phyloP scores from a whole-genome alignment of 2,888 invertebrate species.

The Netelia inedita region DNA sequence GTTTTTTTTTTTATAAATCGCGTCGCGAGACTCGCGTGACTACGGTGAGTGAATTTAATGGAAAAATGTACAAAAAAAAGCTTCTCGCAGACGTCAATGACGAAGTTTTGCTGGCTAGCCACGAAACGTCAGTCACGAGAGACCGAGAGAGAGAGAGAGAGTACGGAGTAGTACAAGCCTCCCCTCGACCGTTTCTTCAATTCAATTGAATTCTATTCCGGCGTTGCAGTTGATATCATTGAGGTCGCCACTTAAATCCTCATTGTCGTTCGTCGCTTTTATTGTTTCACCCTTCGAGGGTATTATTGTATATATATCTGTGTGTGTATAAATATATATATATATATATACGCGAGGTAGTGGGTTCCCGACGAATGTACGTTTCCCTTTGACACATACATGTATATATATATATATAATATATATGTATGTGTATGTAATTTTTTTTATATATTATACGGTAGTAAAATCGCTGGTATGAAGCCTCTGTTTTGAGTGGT shows the following conservation, averaged over 20 bases:
- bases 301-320: slow-evolving; percentile 17
- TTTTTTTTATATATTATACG: not conserved
- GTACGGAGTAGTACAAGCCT: slow-evolving; percentile 66
- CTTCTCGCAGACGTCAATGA: slow-evolving; percentile 71
- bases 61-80: slow-evolving; percentile 38
- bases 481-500: slow-evolving; percentile 38
- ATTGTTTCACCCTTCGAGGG: slow-evolving; percentile 84
- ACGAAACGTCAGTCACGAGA: slow-evolving; percentile 77
- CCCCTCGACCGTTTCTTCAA: slow-evolving; percentile 83
- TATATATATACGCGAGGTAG: slow-evolving; percentile 53
- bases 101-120: slow-evolving; percentile 72
- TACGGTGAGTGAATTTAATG: slow-evolving; percentile 49
- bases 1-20: slow-evolving; percentile 12
- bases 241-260: slow-evolving; percentile 85
- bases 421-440: not conserved
- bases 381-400: slow-evolving; percentile 77
- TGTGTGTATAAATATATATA: slow-evolving; percentile 13
- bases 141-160: slow-evolving; percentile 69
- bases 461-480: not conserved
- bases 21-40: slow-evolving; percentile 58
- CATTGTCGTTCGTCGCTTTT: slow-evolving; percentile 84
- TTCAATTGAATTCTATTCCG: slow-evolving; percentile 85
- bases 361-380: slow-evolving; percentile 79
- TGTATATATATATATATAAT: slow-evolving; percentile 7
- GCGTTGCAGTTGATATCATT: slow-evolving; percentile 84